These are phyloP conservation scores for Dichetophora obliterata DNA, from an alignment of 2,888 invertebrate genomes.

Conservation along the genomic window DNA sequence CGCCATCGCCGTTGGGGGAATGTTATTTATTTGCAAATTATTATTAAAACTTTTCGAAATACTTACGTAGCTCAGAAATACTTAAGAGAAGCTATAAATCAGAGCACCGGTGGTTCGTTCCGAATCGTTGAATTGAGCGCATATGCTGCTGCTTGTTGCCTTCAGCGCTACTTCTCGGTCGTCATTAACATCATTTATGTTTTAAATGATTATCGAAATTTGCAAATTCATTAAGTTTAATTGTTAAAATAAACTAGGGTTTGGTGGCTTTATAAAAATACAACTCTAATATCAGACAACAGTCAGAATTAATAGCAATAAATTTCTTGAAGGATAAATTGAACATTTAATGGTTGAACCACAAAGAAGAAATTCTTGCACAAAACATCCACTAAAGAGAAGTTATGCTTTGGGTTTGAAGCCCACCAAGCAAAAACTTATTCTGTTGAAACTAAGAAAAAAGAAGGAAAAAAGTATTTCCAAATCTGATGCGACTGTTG, in stretches of 20 bases:
- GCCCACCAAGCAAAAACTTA: too few species aligned
- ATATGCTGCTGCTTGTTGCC: slow-evolving; percentile 1
- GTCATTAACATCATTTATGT: not conserved
- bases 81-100: slow-evolving; percentile 38
- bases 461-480: too few species aligned
- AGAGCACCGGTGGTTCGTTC: slow-evolving; percentile 5
- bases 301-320: too few species aligned
- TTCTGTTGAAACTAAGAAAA: too few species aligned
- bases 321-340: too few species aligned
- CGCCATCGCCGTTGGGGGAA: slow-evolving; percentile 22
- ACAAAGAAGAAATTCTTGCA: too few species aligned
- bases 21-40: slow-evolving; percentile 66
- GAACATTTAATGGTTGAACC: too few species aligned
- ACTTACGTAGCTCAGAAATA: slow-evolving; percentile 32
- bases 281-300: too few species aligned
- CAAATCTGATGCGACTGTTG: too few species aligned
- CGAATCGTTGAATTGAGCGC: slow-evolving; percentile 51
- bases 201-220: slow-evolving; percentile 43
- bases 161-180: slow-evolving; percentile 1
- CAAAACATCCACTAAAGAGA: too few species aligned
- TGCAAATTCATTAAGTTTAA: slow-evolving; percentile 30
- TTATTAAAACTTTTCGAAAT: slow-evolving; percentile 60
- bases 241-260: not conserved
- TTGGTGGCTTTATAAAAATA: too few species aligned
- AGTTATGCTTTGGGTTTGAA: too few species aligned